These are phyloP conservation scores for Caenorhabditis zanzibari DNA, from an alignment of 2,888 invertebrate genomes.

Conservation along the genomic window DNA sequence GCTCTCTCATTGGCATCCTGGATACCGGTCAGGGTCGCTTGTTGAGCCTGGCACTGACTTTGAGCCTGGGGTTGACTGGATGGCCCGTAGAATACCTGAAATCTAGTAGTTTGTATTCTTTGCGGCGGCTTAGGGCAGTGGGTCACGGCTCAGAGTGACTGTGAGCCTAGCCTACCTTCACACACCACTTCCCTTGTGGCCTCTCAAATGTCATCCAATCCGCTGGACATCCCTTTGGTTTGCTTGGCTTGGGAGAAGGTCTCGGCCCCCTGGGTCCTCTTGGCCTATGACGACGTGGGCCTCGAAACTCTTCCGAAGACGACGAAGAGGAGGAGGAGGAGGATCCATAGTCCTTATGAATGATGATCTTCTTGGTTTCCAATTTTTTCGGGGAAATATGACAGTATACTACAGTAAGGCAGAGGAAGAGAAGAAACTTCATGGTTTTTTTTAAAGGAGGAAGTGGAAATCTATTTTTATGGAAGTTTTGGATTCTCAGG, in stretches of 20 bases:
- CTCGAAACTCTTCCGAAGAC: too few species aligned
- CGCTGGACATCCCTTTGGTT: background rate
- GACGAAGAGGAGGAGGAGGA: too few species aligned
- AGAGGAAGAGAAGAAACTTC: background rate
- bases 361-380: too few species aligned
- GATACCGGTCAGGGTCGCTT: background rate
- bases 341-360: too few species aligned
- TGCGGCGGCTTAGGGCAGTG: background rate
- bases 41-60: background rate
- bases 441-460: too few species aligned
- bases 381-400: too few species aligned
- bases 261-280: background rate
- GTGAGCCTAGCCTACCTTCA: background rate
- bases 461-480: too few species aligned
- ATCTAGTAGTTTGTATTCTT: background rate
- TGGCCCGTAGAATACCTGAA: slow-evolving; percentile 1
- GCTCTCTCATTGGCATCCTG: slow-evolving; percentile 4
- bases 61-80: background rate
- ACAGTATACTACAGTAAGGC: too few species aligned
- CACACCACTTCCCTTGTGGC: slow-evolving; percentile 13
- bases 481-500: too few species aligned
- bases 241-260: background rate
- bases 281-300: too few species aligned
- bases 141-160: too few species aligned
- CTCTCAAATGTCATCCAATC: slow-evolving; percentile 7